phyloP scores from a whole-genome alignment of 1,140 invertebrate genomes.

The Hermetia illucens region DNA sequence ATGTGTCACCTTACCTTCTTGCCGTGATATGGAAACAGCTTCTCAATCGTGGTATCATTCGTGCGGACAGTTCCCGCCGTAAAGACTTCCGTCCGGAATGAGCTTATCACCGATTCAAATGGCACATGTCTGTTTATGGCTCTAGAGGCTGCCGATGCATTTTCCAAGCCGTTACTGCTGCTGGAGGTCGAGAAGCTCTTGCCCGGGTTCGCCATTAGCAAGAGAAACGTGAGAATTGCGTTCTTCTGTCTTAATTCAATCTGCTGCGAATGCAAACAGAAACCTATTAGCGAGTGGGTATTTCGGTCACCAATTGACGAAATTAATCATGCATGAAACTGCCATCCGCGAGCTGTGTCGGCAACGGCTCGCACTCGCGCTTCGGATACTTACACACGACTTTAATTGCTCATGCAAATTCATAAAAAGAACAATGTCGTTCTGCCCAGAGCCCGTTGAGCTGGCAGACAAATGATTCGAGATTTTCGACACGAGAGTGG shows the following conservation, averaged over 20 bases:
- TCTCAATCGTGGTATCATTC: too few relatives aligned
- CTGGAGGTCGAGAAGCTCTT: background rate
- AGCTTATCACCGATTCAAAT: too few relatives aligned
- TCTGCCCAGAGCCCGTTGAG: constrained; percentile 3
- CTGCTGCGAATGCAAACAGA: constrained; percentile 3
- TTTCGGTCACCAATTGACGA: too few relatives aligned
- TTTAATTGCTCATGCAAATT: constrained; percentile 11
- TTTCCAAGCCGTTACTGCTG: background rate
- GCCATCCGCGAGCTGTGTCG: background rate
- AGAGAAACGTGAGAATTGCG: constrained; percentile 11
- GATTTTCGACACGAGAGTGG: constrained; percentile 10
- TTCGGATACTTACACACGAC: constrained; percentile 8
- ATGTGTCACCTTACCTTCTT: too few relatives aligned
- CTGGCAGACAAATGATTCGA: constrained; percentile 11
- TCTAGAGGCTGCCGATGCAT: too few relatives aligned
- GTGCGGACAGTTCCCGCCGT: too few relatives aligned
- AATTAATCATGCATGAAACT: background rate
- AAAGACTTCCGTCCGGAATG: too few relatives aligned
- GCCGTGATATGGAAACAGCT: too few relatives aligned
- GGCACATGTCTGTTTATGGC: too few relatives aligned
- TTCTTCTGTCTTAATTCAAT: constrained; percentile 7
- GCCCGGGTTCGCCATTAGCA: constrained; percentile 11
- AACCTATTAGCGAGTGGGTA: background rate
- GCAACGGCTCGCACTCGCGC: background rate
- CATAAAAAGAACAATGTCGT: constrained; percentile 7